Base-by-base conservation (phyloP, 2,797 vertebrate species). In the Zalophus californianus region DNA sequence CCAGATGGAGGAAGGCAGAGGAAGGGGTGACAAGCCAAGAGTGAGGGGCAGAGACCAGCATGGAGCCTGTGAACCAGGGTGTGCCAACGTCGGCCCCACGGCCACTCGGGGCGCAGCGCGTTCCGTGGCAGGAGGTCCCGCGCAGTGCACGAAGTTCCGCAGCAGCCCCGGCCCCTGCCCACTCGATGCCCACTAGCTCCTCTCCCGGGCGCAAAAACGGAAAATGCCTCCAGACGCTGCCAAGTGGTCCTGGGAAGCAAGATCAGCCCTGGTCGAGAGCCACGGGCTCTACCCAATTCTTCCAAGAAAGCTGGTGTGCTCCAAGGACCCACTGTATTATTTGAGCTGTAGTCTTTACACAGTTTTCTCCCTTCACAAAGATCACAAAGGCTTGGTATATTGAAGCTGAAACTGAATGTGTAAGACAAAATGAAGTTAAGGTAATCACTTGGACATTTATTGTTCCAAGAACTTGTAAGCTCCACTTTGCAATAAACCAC, bases 401-500 rank as follows among this genome's bases (percentile, higher is more conserved):
- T 75, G 60, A 77, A 88, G 38, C 35, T 64, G 50, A 79, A 88
- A 60, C 48, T 29, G 70, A 93, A 86, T n/a, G 10, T 35, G 44
- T 29, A 68, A 79, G 90, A 85, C 35, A 86, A 95, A 94, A 82
- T 21, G 62, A 93, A 70, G 64, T 23, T 56, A 56, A 78, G 38
- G 38, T 20, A 83, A 97, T 44, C 18, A n/a, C 48, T 32, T 86
- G 70, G 72, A 38, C 27, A 41, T 62, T 80, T 75, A 87, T 44
- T 90, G 25, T 66, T 94, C 23, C 56, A 94, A 72, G 86, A 95
- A 95, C 66, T 9, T 27, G 27, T 54, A 84, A 80, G 50, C 48
- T 75, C 62, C 48, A 72, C 50, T 96, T 97, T 72, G 68, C 29
- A 68, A 89, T 60, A 90, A 92, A 64, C 68, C 77, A 25, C 25